These are phyloP conservation scores for Pangasius mekongensis DNA, from an alignment of 2,797 vertebrate genomes.

Conservation along the genomic window DNA sequence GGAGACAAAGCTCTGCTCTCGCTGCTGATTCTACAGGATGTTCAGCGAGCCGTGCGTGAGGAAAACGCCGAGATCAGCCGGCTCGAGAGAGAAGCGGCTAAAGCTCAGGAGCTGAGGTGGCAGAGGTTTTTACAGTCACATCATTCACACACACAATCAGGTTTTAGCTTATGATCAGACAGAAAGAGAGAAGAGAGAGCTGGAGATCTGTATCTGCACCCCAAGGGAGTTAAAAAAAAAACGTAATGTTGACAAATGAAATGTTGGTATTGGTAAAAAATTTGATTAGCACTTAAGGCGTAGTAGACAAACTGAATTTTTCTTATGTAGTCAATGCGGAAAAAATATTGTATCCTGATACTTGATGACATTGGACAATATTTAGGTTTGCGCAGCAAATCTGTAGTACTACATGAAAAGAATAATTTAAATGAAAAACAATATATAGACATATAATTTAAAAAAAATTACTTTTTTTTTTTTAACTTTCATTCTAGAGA, in stretches of 20 bases:
- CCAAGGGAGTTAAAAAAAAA: not conserved
- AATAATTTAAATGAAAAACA: no score
- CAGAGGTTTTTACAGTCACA: no score
- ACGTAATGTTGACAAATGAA: not conserved
- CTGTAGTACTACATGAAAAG: no score
- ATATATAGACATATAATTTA: no score
- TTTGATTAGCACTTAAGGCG: no score
- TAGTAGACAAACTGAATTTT: not conserved
- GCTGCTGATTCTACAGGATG: conserved; percentile 47
- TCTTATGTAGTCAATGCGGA: not conserved
- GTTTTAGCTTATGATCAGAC: not conserved
- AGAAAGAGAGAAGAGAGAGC: not conserved
- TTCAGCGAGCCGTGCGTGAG: conserved; percentile 46
- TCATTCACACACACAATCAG: not conserved
- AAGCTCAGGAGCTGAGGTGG: conserved; percentile 44
- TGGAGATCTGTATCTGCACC: not conserved
- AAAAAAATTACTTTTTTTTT: no score
- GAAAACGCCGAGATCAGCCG: conserved; percentile 46
- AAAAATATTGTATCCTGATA: not conserved
- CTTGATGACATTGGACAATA: not conserved
- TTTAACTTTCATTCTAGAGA: conserved; percentile 48
- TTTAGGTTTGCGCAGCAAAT: no score
- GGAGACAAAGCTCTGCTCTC: conserved; percentile 58
- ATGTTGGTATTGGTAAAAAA: no score
- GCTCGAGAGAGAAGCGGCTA: conserved; percentile 44